Conservation (phyloP, 2,113 vertebrate species). For the Columba janthina region DNA sequence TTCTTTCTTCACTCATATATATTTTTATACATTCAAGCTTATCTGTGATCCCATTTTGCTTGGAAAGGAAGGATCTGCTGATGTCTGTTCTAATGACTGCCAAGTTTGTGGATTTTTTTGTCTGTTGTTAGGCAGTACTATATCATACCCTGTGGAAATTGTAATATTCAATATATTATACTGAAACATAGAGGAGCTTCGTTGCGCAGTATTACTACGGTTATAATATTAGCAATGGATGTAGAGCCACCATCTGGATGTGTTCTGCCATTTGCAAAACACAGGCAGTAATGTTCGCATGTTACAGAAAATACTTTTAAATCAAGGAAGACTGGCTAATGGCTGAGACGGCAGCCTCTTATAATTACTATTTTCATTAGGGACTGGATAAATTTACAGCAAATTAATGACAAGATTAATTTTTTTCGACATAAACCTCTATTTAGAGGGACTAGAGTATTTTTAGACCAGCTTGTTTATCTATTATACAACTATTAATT, state of each 20-base stretch:
- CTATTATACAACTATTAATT: not conserved
- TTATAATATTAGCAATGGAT: not conserved
- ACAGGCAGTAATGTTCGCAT: too few relatives aligned
- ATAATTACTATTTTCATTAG: not conserved
- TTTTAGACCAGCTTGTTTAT: not conserved
- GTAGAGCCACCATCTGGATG: constrained; percentile 10
- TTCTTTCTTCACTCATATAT: not conserved
- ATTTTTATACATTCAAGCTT: not conserved
- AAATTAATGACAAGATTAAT: not conserved
- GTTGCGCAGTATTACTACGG: not conserved
- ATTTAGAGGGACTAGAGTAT: not conserved
- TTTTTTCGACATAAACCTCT: not conserved
- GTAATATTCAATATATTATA: accelerated
- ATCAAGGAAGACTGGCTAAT: not conserved
- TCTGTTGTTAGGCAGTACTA: not conserved
- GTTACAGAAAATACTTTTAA: not conserved
- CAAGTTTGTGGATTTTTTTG: not conserved
- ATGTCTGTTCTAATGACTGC: not conserved
- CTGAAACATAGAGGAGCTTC: not conserved
- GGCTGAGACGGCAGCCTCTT: not conserved
- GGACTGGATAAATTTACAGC: not conserved
- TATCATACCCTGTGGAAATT: not conserved
- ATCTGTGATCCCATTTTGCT: not conserved
- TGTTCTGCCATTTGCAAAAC: not conserved
- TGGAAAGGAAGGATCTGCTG: not conserved